Conservation (phyloP, 2,113 vertebrate species). For the Spea bombifrons region DNA sequence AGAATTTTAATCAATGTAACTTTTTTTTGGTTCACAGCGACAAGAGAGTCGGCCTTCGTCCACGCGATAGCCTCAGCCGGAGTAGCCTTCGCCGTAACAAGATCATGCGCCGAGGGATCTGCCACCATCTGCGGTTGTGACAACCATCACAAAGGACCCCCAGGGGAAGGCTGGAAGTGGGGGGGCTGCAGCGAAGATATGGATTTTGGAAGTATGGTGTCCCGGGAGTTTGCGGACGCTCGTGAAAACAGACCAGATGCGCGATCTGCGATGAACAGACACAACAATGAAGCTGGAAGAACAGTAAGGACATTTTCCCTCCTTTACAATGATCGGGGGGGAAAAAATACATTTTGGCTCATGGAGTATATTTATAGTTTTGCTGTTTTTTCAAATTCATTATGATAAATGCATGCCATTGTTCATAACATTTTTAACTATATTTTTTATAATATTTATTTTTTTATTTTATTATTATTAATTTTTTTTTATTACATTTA, state of each 20-base stretch:
- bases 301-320: constrained; percentile 67
- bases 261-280: constrained; percentile 95
- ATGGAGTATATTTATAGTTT: no score
- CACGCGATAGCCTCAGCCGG: constrained; percentile 93
- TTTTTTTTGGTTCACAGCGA: constrained; percentile 69
- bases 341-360: no score
- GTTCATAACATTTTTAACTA: no score
- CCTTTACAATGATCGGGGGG: not conserved
- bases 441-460: no score
- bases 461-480: no score
- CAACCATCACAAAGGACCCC: constrained; percentile 83
- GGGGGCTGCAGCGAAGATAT: constrained; percentile 96
- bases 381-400: no score
- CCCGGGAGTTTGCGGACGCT: constrained; percentile 91
- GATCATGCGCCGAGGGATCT: constrained; percentile 87
- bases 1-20: not conserved
- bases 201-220: constrained; percentile 95
- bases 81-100: constrained; percentile 89
- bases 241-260: constrained; percentile 93
- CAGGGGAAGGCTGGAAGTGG: constrained; percentile 96
- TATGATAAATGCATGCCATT: no score
- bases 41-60: constrained; percentile 91
- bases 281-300: constrained; percentile 95
- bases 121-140: constrained; percentile 92
- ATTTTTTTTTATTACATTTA: no score